Evolutionary conservation across 2,113 vertebrate species (phyloP), one percentile per base, ranked within the genome.

Genomic region (Maccullochella peelii): DNA sequence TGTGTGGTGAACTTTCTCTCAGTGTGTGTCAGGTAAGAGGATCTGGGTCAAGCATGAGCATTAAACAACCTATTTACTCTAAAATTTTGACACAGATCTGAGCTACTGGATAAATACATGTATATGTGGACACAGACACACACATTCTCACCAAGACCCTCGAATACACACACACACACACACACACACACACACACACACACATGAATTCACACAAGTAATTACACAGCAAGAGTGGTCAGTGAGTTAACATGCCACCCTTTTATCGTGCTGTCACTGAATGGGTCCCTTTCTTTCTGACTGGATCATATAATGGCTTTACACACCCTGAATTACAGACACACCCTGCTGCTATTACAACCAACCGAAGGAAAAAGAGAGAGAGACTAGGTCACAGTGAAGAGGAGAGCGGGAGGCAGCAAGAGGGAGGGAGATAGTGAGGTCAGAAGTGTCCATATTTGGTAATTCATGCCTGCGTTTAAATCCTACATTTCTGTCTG

Each of bases 381-480:
- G 76, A 62, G 83, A 85, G 88, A 82, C 63, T 86, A 80, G 85
- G 86, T 85, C 90, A 88, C 23, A 70, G 84, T 72, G 82, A 81
- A 68, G 77, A 42, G 63, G 84, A 82, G 55, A 77, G 73, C 6
- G 50, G 25, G 82, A 62, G 71, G 30, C 11, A 9, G 62, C 25
- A 65, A 25, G 73, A 87, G 84, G 67, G 79, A 83, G 84, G 77
- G 88, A 88, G 86, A 62, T 55, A 30, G 82, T 88, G 91, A 92
- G 90, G 90, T 91, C 92, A 93, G 89, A 90, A 78, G 85, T 91
- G 79, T 91, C 94, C 94, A 93, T 94, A 93, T 94, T 94, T 94
- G 94, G 94, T 92, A 55, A 93, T 94, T 86, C 86, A 85, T 90
- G 88, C 73, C 77, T 80, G 66, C 27, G 27, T 85, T 83, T 88